Conservation (phyloP, 2,888 invertebrate genomes). For the Heliconius charithonia region DNA sequence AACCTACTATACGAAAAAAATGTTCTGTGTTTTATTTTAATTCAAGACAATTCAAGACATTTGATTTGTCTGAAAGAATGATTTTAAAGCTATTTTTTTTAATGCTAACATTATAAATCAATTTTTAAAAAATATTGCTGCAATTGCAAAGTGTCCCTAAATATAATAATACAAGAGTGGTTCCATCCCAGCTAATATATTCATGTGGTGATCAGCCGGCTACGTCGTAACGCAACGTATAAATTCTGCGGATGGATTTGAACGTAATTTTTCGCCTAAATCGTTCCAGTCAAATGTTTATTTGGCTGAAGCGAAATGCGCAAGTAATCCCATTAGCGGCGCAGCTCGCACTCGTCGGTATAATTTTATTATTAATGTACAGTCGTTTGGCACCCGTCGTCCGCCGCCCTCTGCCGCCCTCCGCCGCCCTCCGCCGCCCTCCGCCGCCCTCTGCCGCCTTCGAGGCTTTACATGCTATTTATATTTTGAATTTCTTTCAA, state of each 20-base stretch:
- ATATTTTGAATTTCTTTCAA: constrained; percentile 40
- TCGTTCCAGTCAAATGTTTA: constrained; percentile 61
- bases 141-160: background rate
- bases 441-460: background rate
- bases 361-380: constrained; percentile 42
- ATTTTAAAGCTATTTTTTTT: background rate
- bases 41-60: no score
- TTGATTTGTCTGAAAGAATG: background rate
- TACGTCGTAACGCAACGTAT: constrained; percentile 6
- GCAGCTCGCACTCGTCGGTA: constrained; percentile 32
- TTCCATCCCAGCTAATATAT: constrained; percentile 26
- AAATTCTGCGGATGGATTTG: constrained; percentile 38
- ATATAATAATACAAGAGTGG: background rate
- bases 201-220: constrained; percentile 8
- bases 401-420: background rate
- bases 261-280: constrained; percentile 50
- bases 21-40: background rate
- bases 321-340: constrained; percentile 57
- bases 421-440: constrained; percentile 6
- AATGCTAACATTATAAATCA: background rate
- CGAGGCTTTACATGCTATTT: constrained; percentile 37
- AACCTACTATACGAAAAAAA: background rate
- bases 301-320: constrained; percentile 54
- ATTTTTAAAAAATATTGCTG: no score
- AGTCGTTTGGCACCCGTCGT: constrained; percentile 37